Base-by-base conservation (phyloP, 2,113 vertebrate genomes). In the Trichechus manatus region DNA sequence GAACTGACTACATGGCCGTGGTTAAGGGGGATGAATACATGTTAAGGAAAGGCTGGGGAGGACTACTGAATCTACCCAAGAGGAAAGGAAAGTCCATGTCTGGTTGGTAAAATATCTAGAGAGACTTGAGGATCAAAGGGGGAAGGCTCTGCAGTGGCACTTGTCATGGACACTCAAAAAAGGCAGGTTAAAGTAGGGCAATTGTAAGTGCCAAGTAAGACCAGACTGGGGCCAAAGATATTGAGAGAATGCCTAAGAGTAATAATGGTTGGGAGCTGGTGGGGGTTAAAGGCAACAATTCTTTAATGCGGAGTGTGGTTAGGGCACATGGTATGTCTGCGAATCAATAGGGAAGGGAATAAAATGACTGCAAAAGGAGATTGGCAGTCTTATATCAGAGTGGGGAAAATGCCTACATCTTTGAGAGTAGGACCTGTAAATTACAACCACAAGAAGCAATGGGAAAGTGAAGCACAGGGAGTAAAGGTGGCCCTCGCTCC, bases 401-500 rank as follows among this genome's bases (percentile, higher is more conserved):
- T 4, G 23, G 61, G 70, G 61, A 1, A n/a, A 14, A 10, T 1
- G 31, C 27, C 25, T 13, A 56, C 44, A 63, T 13, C 53, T 63
- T 14, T 63, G 61, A 63, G 22, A 63, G 22, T 63, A 63, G 2
- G 36, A 85, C 9, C 36, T 7, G 29, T 63, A n/a, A 70, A 0
- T 2, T 13, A 39, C 27, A 61, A 15, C 1, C 1, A 6, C 1
- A 29, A 56, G 53, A 13, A 56, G 1, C 36, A 29, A 13, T 15
- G 4, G 44, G 7, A 47, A 2, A 47, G 25, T 5, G 29, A 42
- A 13, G 25, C 17, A 4, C 6, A 74, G 36, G n/a, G n/a, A 22
- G 36, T 7, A 13, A 8, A 74, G 70, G 70, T 9, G n/a, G 36
- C 11, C 36, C 39, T 25, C 9, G 9, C 22, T 42, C 20, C 36